phyloP scores from a whole-genome alignment of 2,113 vertebrate species.

The Apeltes quadracus region DNA sequence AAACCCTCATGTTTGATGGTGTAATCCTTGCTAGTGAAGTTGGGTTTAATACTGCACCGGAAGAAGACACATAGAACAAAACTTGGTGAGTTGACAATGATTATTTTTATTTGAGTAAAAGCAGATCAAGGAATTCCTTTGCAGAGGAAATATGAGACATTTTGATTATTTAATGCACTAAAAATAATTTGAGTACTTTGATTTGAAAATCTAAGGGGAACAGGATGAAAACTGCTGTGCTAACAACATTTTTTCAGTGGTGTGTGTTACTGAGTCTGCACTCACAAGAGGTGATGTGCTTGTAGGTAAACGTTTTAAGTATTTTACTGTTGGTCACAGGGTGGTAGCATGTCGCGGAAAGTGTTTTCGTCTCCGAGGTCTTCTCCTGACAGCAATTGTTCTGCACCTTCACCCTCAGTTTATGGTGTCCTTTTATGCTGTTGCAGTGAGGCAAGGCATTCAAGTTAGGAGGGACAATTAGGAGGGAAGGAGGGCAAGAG shows the following conservation, averaged over 20 bases:
- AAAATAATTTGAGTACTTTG: too few species aligned
- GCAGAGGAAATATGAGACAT: too few species aligned
- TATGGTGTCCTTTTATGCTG: slow-evolving; percentile 20
- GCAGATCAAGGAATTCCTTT: too few species aligned
- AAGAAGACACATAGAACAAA: too few species aligned
- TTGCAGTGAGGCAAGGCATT: not conserved
- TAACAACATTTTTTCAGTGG: not conserved
- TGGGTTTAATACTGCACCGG: too few species aligned
- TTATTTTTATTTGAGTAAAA: too few species aligned
- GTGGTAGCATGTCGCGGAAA: slow-evolving; percentile 46
- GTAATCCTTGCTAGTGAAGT: too few species aligned
- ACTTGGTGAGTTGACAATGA: too few species aligned
- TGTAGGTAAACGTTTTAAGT: slow-evolving; percentile 19
- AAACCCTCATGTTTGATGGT: too few species aligned
- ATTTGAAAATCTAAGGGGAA: not conserved
- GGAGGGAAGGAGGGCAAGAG: not conserved
- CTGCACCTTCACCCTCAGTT: slow-evolving; percentile 47
- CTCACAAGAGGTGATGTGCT: slow-evolving; percentile 56
- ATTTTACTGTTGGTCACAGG: slow-evolving; percentile 6
- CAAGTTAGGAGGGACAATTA: not conserved
- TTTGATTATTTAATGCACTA: too few species aligned
- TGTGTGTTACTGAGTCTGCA: slow-evolving; percentile 23
- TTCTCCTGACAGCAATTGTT: slow-evolving; percentile 21
- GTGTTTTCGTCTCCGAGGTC: not conserved
- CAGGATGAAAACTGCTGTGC: not conserved